Percentiles rank a stretch among this genome's conserved stretches.
These are phyloP conservation scores for Podabrus alpinus DNA, from an alignment of 2,888 invertebrate genomes.

Conservation along the genomic window DNA sequence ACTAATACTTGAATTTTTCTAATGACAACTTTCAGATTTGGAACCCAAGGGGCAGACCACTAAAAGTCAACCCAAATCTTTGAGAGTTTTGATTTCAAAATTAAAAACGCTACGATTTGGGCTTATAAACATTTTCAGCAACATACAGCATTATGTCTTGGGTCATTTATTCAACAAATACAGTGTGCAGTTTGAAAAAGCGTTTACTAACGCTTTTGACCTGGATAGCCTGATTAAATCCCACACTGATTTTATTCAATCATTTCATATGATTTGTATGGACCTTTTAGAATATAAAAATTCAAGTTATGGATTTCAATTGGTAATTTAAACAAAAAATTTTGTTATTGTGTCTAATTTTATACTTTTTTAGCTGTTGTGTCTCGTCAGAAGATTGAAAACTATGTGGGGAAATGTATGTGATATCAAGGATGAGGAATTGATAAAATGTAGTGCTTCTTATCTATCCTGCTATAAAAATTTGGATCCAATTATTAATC, in stretches of 20 bases:
- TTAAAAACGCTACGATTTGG: conserved; percentile 47
- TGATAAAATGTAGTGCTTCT: conserved; percentile 40
- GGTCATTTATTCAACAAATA: conserved; percentile 46
- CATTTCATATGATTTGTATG: conserved; percentile 37
- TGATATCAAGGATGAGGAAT: conserved; percentile 36
- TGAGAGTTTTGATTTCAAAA: conserved; percentile 12
- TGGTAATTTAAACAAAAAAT: conserved; percentile 38
- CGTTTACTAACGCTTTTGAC: conserved; percentile 49
- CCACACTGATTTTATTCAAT: conserved; percentile 48
- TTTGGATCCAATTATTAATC: conserved; percentile 44
- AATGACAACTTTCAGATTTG: conserved; percentile 39
- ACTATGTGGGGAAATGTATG: conserved; percentile 45
- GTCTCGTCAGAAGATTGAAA: conserved; percentile 44
- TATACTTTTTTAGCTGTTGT: conserved; percentile 41
- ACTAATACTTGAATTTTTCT: neutral
- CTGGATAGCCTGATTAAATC: conserved; percentile 45
- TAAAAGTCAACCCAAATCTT: conserved; percentile 18
- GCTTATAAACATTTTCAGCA: conserved; percentile 46
- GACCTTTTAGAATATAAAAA: conserved; percentile 38
- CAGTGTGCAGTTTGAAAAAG: conserved; percentile 44
- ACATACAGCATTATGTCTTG: conserved; percentile 50
- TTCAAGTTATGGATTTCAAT: conserved; percentile 39
- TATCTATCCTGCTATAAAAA: conserved; percentile 40
- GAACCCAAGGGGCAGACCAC: conserved; percentile 33
- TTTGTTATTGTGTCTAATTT: neutral